Percentiles rank a stretch among this genome's conserved stretches.
These are phyloP conservation scores for Danio tinwini DNA, from an alignment of 2,797 vertebrate genomes.

Conservation along the genomic window DNA sequence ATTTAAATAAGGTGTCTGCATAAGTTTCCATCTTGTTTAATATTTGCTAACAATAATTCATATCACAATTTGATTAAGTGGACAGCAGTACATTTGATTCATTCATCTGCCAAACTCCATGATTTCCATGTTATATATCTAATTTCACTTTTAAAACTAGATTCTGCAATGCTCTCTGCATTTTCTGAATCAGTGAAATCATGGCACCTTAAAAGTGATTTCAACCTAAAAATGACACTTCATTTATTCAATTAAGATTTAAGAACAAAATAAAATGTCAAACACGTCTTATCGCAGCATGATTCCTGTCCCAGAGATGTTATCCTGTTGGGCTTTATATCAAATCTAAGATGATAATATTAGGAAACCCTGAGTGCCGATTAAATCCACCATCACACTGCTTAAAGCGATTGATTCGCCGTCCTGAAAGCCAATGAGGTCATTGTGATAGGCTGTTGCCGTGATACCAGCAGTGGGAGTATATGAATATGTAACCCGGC, in stretches of 20 bases:
- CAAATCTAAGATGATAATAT: constrained; percentile 12
- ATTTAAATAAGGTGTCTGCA: no score
- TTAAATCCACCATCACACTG: constrained; percentile 8
- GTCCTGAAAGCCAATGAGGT: constrained; percentile 45
- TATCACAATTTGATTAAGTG: no score
- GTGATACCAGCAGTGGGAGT: constrained; percentile 27
- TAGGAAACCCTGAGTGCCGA: constrained; percentile 26
- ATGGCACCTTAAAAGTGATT: no score
- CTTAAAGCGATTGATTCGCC: constrained; percentile 23
- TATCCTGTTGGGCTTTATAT: background rate
- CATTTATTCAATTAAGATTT: background rate
- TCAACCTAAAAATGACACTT: background rate
- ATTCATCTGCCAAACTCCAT: no score
- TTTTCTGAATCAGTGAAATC: no score
- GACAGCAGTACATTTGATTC: no score
- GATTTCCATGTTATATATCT: no score
- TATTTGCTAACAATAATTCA: no score
- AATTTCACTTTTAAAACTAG: no score
- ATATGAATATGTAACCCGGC: constrained; percentile 23
- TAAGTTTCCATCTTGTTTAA: no score
- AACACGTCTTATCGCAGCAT: background rate
- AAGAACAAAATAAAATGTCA: background rate
- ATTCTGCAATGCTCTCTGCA: no score
- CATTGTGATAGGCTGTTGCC: constrained; percentile 35
- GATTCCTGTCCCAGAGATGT: background rate